Evolutionary conservation across 2,797 vertebrate genomes (phyloP), one percentile per base, ranked within the genome.

Genomic region (Sarcophilus harrisii): DNA sequence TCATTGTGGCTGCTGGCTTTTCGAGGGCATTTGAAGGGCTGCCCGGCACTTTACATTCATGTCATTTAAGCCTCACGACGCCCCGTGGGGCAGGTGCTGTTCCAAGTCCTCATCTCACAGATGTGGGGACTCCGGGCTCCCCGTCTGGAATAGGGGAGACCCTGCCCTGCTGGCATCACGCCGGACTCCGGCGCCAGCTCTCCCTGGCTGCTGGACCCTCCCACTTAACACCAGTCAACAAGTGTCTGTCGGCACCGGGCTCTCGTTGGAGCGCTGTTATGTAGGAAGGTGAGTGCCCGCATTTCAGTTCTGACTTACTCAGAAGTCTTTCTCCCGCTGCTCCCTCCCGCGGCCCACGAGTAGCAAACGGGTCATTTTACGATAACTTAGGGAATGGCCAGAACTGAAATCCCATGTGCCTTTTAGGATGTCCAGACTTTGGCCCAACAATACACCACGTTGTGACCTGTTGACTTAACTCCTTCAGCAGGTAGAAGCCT

Each of bases 371-470:
- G 73, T 28, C 73, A 10, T 8, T 87, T 87, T 49, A 4, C 73
- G 11, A 4, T 45, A 49, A 12, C 18, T 45, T 81, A 8, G 18
- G n/a, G 66, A 45, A 81, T 55, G 54, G 5, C 21, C 21, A 87
- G 73, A 49, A 87, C 24, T 87, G 73, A 27, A 49, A 45, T 27
- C 24, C 27, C 11, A 87, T 28, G 45, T 45, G n/a, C 58, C 29
- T 58, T 73, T 89, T 38, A 73, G 60, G 60, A 91, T 91, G 30
- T 57, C 93, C 92, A 29, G 49, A 29, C 92, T 92, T 94, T 94
- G 14, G 27, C 30, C 92, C 66, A 45, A 60, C 18, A 13, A n/a
- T 60, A n/a, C 57, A 81, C 66, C 5, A 62, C 81, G 54, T 58
- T 93, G 45, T 54, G 60, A 38, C 3, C 12, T 94, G 16, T 58